Evolutionary conservation across 2,888 invertebrate genomes (phyloP).

Genomic region (Meloe dianella): DNA sequence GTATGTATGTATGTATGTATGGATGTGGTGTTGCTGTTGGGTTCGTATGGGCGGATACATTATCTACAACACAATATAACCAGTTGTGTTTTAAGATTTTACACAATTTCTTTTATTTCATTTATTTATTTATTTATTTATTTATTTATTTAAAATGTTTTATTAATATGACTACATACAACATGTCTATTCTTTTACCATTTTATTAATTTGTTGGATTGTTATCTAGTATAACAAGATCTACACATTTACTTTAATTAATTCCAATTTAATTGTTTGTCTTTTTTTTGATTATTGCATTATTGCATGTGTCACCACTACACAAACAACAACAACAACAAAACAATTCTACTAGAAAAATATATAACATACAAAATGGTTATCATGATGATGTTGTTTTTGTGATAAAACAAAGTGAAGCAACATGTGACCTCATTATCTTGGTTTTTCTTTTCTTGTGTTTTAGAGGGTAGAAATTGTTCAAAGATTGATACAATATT

Average conservation of each 20-base stretch:
- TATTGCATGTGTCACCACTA: constrained; percentile 26
- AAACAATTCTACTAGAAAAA: constrained; percentile 28
- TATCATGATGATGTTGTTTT: constrained; percentile 18
- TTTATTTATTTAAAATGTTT: no score
- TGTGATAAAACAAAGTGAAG: constrained; percentile 40
- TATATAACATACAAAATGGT: constrained; percentile 21
- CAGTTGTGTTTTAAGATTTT: not conserved
- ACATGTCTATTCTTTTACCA: no score
- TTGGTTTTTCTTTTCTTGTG: constrained; percentile 33
- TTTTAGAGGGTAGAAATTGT: not conserved
- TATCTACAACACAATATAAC: not conserved
- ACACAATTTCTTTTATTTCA: not conserved
- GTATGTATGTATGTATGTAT: not conserved
- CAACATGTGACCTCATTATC: constrained; percentile 62
- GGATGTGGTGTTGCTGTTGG: constrained; percentile 1
- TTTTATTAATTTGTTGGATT: not conserved
- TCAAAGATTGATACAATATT: no score
- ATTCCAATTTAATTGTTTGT: constrained; percentile 24
- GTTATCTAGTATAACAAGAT: not conserved
- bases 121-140: no score
- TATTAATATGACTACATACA: constrained; percentile 30
- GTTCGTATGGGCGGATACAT: constrained; percentile 8
- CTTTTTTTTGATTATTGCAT: constrained; percentile 17
- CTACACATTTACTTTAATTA: constrained; percentile 44
- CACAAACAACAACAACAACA: constrained; percentile 30